Evolutionary conservation across 2,888 invertebrate genomes (phyloP), one percentile per base, ranked within the genome.

Genomic region (Julus scanicus): DNA sequence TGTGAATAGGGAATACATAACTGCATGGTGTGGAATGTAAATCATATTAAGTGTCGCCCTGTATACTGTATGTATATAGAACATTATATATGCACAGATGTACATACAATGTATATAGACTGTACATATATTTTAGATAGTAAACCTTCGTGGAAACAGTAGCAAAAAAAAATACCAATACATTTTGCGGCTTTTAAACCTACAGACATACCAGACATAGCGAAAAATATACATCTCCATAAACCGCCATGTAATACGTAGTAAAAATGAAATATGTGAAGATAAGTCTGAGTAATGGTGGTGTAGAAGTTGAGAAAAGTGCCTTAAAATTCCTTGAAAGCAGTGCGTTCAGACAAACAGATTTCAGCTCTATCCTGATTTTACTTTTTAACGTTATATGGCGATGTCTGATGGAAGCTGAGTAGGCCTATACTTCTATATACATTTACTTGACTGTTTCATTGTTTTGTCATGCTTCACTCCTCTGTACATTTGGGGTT

Each of bases 241-340:
- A 80, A 80, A 37, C 37, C 29, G 37, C n/a, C n/a, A n/a, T 63
- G 63, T 63, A 63, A 63, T 63, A 20, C 80, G 80, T 37, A 80
- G 29, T 80, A 80, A 80, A 80, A 80, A 80, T 80, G 80, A 80
- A 80, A 80, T 80, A 80, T 80, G 80, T 80, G 80, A 80, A 80
- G 13, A 80, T 80, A 80, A 80, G 80, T 13, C 80, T 80, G 80
- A 80, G 80, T 80, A 80, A 80, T 80, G 80, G 37, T 37, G 13
- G 11, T 20, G 2, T 37, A 37, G 5, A 80, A 80, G 37, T 37
- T 0, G 13, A 3, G 37, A 80, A 37, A 29, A 80, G 6, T 13
- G 20, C 37, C 37, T 80, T 29, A 11, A 80, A 20, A 13, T 80
- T 37, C 37, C 29, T 37, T 9, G 5, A 37, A 80, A 4, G 13